phyloP scores from a whole-genome alignment of 2,888 invertebrate species.

The Notocelia uddmanniana region DNA sequence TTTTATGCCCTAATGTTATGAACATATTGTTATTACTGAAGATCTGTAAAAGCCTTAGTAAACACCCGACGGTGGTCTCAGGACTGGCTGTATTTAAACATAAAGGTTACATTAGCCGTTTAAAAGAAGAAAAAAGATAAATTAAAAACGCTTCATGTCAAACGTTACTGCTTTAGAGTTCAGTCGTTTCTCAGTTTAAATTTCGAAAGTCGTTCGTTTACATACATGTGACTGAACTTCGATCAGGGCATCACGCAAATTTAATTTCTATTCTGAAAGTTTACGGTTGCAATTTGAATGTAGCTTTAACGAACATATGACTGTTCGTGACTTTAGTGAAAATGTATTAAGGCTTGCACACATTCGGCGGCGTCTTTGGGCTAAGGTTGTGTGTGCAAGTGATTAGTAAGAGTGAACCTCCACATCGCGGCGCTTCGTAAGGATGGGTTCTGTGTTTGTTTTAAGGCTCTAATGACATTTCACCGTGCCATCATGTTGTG shows the following conservation, averaged over 20 bases:
- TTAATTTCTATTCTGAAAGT: conserved; percentile 34
- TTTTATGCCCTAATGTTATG: conserved; percentile 44
- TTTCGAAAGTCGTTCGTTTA: conserved; percentile 20
- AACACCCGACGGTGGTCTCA: conserved; percentile 80
- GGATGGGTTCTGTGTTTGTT: conserved; percentile 57
- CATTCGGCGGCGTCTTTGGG: conserved; percentile 63
- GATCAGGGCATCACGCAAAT: neutral
- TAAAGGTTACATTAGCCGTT: conserved; percentile 73
- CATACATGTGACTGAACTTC: neutral
- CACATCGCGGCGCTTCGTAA: conserved; percentile 76
- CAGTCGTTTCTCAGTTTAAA: conserved; percentile 55
- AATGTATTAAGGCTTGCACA: conserved; percentile 64
- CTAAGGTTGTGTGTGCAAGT: conserved; percentile 76
- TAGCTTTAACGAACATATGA: conserved; percentile 56
- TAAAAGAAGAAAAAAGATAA: conserved; percentile 49
- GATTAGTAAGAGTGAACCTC: conserved; percentile 78
- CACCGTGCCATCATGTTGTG: conserved; percentile 44
- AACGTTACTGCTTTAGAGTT: conserved; percentile 47
- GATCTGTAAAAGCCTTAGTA: conserved; percentile 64
- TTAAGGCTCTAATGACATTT: conserved; percentile 49
- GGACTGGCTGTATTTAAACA: conserved; percentile 60
- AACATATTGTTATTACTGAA: conserved; percentile 45
- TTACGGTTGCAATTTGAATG: conserved; percentile 45
- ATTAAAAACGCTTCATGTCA: conserved; percentile 57
- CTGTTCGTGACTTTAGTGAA: neutral